These are phyloP conservation scores for Holothuria scabra DNA, from an alignment of 53 echinoderm and acorn worm species.

Conservation along the genomic window DNA sequence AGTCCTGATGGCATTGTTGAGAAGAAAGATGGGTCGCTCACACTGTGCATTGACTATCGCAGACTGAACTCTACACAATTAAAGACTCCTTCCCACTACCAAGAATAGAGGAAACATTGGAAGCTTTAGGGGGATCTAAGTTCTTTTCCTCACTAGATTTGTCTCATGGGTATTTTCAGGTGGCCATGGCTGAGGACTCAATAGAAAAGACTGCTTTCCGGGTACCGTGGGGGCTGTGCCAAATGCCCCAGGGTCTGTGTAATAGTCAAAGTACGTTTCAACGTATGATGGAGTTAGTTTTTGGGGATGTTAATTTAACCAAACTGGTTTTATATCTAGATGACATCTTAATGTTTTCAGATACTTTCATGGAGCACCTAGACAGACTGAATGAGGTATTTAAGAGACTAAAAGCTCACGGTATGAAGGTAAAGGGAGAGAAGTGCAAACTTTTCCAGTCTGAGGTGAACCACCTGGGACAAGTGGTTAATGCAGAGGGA, in stretches of 20 bases:
- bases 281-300: not conserved
- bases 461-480: slow-evolving; percentile 57
- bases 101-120: slow-evolving; percentile 69
- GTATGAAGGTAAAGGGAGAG: slow-evolving; percentile 47
- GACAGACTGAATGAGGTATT: no score
- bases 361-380: slow-evolving; percentile 17
- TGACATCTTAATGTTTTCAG: slow-evolving; percentile 14
- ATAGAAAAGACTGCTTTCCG: slow-evolving; percentile 67
- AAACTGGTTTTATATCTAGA: slow-evolving; percentile 29
- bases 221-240: slow-evolving; percentile 38
- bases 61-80: not conserved
- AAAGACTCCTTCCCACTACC: slow-evolving; percentile 51
- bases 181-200: slow-evolving; percentile 45
- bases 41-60: slow-evolving; percentile 31
- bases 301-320: slow-evolving; percentile 21
- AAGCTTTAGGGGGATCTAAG: slow-evolving; percentile 52
- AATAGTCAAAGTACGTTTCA: slow-evolving; percentile 19
- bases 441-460: slow-evolving; percentile 44
- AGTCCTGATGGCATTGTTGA: slow-evolving; percentile 7
- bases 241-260: not conserved
- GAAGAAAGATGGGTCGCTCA: slow-evolving; percentile 22
- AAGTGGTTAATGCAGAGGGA: slow-evolving; percentile 43
- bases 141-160: slow-evolving; percentile 63
- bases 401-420: no score
- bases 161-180: slow-evolving; percentile 65